Base-by-base conservation (phyloP, 2,888 invertebrate genomes). In the Invenusta paracnida region DNA sequence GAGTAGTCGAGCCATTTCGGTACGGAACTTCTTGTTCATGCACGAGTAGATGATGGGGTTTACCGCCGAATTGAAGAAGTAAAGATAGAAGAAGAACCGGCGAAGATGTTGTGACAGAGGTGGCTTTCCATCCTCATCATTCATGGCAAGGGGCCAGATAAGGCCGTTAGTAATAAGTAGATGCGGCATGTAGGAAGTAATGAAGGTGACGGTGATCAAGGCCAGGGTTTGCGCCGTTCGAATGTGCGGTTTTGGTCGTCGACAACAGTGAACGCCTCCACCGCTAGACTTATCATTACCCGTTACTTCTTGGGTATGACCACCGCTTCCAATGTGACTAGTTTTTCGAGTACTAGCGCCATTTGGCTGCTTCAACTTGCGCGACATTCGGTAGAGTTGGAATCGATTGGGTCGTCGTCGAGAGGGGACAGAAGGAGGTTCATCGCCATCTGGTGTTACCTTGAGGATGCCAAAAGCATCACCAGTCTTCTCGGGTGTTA, bases 1-100 rank as follows among this genome's bases (percentile, higher is more conserved):
- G 5, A 73, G 23, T 2, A 73, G 73, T n/a, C 11, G 2, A 73
- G 73, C 73, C 73, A 73, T 73, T 73, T 73, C 73, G 11, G 73
- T 5, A n/a, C 73, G 73, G 27, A 73, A 73, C 27, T 73, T 73
- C 73, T 73, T 73, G 25, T 73, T 90, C 88, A 90, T 89, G 83
- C 89, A 89, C 2, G 89, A 89, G 86, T 90, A 90, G 13, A 90
- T 89, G 67, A 90, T 88, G 0, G 90, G 90, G 73, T 90, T 90
- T 0, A 89, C 88, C 0, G 89, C 89, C 84, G 89, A 89, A 87
- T 90, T 89, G 67, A 90, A 84, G 86, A 89, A 90, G 83, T 89
- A 90, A 5, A 88, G 84, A 28, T 89, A 89, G 81, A 88, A 89
- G 2, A 89, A 84, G 67, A 87, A 81, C 29, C 83, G 28, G n/a